Conservation (phyloP, 2,113 vertebrate species). For the Atherinomorus stipes region DNA sequence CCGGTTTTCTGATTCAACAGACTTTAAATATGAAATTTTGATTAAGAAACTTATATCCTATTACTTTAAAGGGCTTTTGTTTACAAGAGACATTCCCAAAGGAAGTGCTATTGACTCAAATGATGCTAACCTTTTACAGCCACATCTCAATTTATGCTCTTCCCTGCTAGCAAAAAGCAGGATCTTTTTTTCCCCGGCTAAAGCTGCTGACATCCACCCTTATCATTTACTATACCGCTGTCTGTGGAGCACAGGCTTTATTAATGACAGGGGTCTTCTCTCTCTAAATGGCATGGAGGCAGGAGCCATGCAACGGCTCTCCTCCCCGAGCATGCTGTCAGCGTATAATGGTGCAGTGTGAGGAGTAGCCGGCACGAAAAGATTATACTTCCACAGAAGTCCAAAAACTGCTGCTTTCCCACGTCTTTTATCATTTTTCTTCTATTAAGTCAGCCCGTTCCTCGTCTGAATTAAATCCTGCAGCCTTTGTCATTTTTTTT, state of each 20-base stretch:
- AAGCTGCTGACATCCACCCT: conserved; percentile 47
- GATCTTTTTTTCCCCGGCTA: not conserved
- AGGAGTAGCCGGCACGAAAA: conserved; percentile 18
- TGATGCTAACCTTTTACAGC: conserved; percentile 17
- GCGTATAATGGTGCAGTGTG: conserved; percentile 30
- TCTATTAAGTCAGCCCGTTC: not conserved
- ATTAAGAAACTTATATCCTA: not conserved
- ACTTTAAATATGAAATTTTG: not conserved
- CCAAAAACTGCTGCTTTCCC: conserved; percentile 11
- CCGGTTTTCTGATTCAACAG: conserved; percentile 13
- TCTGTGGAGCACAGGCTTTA: conserved; percentile 38
- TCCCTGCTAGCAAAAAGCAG: conserved; percentile 20
- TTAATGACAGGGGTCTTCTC: conserved; percentile 42
- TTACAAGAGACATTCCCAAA: conserved; percentile 3
- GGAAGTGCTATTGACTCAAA: not conserved
- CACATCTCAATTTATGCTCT: conserved; percentile 19
- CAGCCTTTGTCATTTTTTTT: not conserved
- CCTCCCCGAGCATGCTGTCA: conserved; percentile 22
- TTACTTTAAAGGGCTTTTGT: not conserved
- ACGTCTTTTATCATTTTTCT: conserved; percentile 9
- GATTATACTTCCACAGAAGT: conserved; percentile 25
- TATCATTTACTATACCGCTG: conserved; percentile 24
- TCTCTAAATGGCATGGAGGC: conserved; percentile 45
- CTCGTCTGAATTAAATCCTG: conserved; percentile 1
- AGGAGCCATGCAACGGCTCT: conserved; percentile 17